These are phyloP conservation scores for Cotesia chilonis DNA, from an alignment of 1,140 invertebrate genomes.

Conservation along the genomic window DNA sequence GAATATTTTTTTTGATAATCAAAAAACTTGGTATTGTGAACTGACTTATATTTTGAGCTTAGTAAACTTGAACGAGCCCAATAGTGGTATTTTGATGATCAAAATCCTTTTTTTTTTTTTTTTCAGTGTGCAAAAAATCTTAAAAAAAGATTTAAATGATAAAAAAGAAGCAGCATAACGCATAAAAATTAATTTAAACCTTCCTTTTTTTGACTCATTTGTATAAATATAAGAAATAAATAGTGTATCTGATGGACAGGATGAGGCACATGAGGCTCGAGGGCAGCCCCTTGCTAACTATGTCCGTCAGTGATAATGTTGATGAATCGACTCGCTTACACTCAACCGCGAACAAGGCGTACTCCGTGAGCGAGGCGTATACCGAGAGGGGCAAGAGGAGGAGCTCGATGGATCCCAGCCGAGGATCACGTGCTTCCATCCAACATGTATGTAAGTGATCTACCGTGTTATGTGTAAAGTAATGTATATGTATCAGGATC, in stretches of 20 bases:
- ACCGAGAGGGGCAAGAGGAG: slow-evolving; percentile 22
- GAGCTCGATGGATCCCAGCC: slow-evolving; percentile 24
- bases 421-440: slow-evolving; percentile 5
- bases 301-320: slow-evolving; percentile 61
- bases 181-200: slow-evolving; percentile 13
- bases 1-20: no score
- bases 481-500: no score
- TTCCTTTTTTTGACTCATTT: slow-evolving; percentile 3
- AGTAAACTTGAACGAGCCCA: no score
- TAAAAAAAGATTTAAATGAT: slow-evolving; percentile 5
- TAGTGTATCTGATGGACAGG: slow-evolving; percentile 18
- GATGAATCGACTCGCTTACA: slow-evolving; percentile 58
- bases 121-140: neutral
- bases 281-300: slow-evolving; percentile 51
- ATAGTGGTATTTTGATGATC: no score
- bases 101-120: no score
- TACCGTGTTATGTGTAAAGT: neutral
- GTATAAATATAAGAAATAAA: slow-evolving; percentile 23
- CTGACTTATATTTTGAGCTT: no score
- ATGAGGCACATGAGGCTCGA: slow-evolving; percentile 35
- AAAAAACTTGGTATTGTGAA: no score
- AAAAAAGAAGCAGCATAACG: neutral
- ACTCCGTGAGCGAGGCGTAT: slow-evolving; percentile 25
- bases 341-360: slow-evolving; percentile 35
- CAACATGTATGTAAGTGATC: neutral